These are phyloP conservation scores for Erythrolamprus reginae DNA, from an alignment of 2,113 vertebrate genomes.

Conservation along the genomic window DNA sequence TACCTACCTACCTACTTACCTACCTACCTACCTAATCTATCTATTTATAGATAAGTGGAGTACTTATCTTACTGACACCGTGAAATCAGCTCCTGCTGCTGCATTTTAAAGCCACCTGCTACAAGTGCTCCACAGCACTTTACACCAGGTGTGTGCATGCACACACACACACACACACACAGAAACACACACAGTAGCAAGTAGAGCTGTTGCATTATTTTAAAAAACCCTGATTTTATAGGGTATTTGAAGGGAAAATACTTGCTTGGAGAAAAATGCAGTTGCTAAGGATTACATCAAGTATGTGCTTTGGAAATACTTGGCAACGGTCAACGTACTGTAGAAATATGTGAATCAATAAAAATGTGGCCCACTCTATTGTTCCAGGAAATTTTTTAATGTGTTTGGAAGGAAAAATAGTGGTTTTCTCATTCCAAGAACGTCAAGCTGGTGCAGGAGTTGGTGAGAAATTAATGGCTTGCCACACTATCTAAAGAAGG, in stretches of 20 bases:
- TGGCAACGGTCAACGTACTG: background rate
- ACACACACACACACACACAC: no score
- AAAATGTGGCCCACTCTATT: background rate
- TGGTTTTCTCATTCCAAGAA: background rate
- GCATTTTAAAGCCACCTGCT: background rate
- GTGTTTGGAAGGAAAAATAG: background rate
- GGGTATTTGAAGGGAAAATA: background rate
- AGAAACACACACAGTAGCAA: background rate
- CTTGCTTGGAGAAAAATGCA: background rate
- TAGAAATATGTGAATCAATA: background rate
- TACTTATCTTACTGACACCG: conserved; percentile 30
- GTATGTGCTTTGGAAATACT: background rate
- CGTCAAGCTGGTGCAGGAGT: no score
- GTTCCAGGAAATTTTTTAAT: background rate
- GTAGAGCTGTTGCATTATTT: background rate
- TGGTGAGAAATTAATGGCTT: no score
- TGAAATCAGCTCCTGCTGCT: background rate
- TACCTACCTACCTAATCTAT: no score
- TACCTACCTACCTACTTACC: no score
- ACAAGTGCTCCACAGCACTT: background rate
- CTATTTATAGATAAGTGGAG: conserved; percentile 32
- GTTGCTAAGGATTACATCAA: background rate
- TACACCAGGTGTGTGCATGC: background rate
- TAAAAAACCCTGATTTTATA: background rate
- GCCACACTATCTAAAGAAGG: no score